Base-by-base conservation (phyloP, 2,888 invertebrate species). In the Acronicta psi region DNA sequence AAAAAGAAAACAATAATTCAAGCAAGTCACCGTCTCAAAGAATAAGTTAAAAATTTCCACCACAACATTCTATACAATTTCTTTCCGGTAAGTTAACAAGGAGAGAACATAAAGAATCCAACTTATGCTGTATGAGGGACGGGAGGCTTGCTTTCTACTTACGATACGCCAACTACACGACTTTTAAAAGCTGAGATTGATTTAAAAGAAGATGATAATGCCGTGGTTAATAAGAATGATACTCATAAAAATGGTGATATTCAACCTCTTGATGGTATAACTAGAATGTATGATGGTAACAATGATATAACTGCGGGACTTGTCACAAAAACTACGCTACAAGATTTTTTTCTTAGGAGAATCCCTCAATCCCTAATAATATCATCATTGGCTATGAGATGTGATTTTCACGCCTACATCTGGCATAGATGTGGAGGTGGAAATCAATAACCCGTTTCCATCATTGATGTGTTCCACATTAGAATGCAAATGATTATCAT, bases 131-230 rank as follows among this genome's bases (percentile, higher is more conserved):
- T 52, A 41, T 71, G 49, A 38, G 45, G 51, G 57, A 52, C 56
- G 60, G 37, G 23, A 13, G 36, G n/a, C 14, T 14, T 36, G 18
- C 51, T 75, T 20, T 55, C 34, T 56, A 36, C 16, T 49, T 1
- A 69, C 75, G 75, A 72, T 25, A 74, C 75, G 75, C 52, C 11
- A 20, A 18, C 56, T 61, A 29, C 5, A 68, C 74, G 75, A 75
- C 41, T 49, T 65, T 14, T 25, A 9, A 31, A 44, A 2, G 2
- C 20, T 49, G 16, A 9, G 8, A 20, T n/a, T 8, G 8, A 13
- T n/a, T 5, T 10, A 10, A 31, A 31, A 9, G 31, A 13, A 31
- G 17, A 44, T 44, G 13, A 8, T 17, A 3, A 31, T 9, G 10
- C 8, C 18, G 17, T 17, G 0, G 5, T 13, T 2, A 44, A 44